A percentile compares a stretch with the other conserved stretches of the same genome.
Conservation (phyloP, 64 coral and sea anemone genomes). For the Acropora tenuis region DNA sequence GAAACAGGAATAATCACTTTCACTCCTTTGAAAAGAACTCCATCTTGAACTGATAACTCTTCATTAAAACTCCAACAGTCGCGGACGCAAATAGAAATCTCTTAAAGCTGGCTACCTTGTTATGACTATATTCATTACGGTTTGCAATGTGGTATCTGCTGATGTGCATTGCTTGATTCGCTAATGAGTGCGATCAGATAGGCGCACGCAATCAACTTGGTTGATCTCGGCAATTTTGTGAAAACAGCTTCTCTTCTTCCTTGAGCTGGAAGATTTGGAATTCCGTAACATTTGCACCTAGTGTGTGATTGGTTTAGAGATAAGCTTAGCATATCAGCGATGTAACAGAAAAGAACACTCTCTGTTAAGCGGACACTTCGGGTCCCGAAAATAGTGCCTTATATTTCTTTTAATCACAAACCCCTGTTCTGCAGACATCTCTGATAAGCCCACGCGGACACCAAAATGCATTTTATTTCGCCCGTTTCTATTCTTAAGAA, state of each 20-base stretch:
- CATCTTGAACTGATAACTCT: slow-evolving; percentile 45
- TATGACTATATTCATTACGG: slow-evolving; percentile 27
- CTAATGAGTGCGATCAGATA: slow-evolving; percentile 28
- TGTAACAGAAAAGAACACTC: not conserved
- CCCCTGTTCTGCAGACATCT: not conserved
- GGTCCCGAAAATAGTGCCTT: too few species aligned
- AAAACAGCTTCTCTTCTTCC: slow-evolving; percentile 43
- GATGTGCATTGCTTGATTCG: slow-evolving; percentile 22
- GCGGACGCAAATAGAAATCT: not conserved
- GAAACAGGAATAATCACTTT: slow-evolving; percentile 45
- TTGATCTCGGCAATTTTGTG: slow-evolving; percentile 55
- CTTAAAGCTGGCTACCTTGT: slow-evolving; percentile 59
- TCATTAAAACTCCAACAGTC: slow-evolving; percentile 52
- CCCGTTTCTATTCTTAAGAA: not conserved
- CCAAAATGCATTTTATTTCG: not conserved
- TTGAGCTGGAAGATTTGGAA: slow-evolving; percentile 21
- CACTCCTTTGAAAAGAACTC: not conserved
- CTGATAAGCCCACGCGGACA: not conserved
- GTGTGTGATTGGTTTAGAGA: not conserved
- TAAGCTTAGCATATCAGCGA: slow-evolving; percentile 35
- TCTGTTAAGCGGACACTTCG: too few species aligned
- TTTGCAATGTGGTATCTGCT: slow-evolving; percentile 34
- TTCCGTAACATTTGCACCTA: not conserved
- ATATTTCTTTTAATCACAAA: too few species aligned
- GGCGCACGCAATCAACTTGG: slow-evolving; percentile 23